Evolutionary conservation across 2,113 vertebrate genomes (phyloP).

Genomic region (Stigmatopora nigra): DNA sequence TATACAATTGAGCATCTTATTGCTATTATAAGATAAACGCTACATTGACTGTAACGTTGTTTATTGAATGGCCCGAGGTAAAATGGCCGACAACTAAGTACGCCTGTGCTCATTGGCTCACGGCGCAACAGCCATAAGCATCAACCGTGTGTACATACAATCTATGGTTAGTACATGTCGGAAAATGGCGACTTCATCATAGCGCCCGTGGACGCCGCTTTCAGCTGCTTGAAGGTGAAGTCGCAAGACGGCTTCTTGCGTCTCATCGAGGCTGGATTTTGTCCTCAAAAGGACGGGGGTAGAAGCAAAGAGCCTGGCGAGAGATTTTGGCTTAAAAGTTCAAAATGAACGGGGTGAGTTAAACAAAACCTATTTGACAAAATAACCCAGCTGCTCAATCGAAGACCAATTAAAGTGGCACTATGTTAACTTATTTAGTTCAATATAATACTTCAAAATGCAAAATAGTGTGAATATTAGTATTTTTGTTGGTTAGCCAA

Average conservation of each 20-base stretch:
- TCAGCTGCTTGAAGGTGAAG: slow-evolving; percentile 31
- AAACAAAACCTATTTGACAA: background rate
- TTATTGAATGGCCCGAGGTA: too few species aligned
- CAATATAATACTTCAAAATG: background rate
- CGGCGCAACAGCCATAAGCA: too few species aligned
- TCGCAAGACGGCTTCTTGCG: background rate
- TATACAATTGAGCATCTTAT: background rate
- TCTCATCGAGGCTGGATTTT: background rate
- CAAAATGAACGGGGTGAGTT: slow-evolving; percentile 82
- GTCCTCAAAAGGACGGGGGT: background rate
- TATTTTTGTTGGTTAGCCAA: background rate
- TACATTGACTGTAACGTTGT: too few species aligned
- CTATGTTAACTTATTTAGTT: background rate
- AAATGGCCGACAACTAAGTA: too few species aligned
- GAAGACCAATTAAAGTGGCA: background rate
- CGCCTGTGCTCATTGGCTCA: too few species aligned
- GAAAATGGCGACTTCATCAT: slow-evolving; percentile 77
- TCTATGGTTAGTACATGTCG: slow-evolving; percentile 2
- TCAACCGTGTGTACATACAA: too few species aligned
- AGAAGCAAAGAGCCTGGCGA: slow-evolving; percentile 9
- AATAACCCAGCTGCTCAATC: background rate
- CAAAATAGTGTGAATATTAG: background rate
- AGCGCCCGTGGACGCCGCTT: slow-evolving; percentile 44
- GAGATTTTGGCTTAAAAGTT: slow-evolving; percentile 57
- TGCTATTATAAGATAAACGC: background rate